Evolutionary conservation across 2,888 invertebrate species (phyloP).

Genomic region (Tenthredo amoena): DNA sequence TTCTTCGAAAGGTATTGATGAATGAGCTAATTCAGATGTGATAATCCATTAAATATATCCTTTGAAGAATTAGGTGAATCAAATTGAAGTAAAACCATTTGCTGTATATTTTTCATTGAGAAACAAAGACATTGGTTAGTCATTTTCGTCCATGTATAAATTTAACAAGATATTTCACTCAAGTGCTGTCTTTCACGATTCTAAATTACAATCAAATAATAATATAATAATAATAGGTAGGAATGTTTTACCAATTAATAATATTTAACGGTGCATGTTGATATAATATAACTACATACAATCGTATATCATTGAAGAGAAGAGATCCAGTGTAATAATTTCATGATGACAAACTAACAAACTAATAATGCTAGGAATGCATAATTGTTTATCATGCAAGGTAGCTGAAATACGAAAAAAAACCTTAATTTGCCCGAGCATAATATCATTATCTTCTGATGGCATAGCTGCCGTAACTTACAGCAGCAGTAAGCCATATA

Average conservation of each 20-base stretch:
- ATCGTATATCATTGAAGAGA: constrained; percentile 2
- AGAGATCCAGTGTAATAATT: not conserved
- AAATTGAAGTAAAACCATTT: constrained; percentile 53
- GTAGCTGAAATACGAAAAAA: not conserved
- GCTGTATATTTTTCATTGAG: constrained; percentile 49
- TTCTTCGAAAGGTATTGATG: not conserved
- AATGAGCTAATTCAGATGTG: not conserved
- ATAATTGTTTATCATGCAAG: constrained; percentile 10
- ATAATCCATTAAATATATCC: not conserved
- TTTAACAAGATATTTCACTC: not conserved
- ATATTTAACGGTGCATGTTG: constrained; percentile 45
- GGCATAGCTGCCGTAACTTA: not conserved
- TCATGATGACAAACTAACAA: constrained; percentile 24
- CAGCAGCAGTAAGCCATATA: not conserved
- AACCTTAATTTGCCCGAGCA: not conserved
- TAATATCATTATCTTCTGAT: constrained; percentile 1
- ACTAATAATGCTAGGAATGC: constrained; percentile 30
- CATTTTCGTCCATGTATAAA: constrained; percentile 25
- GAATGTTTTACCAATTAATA: constrained; percentile 45
- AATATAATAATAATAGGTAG: constrained; percentile 27
- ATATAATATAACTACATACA: constrained; percentile 21
- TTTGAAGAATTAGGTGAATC: constrained; percentile 28
- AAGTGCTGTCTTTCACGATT: constrained; percentile 19
- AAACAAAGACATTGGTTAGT: constrained; percentile 37
- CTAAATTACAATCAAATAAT: constrained; percentile 25